Evolutionary conservation across 2,888 invertebrate species (phyloP), one percentile per base, ranked within the genome.

Genomic region (Allacma fusca): DNA sequence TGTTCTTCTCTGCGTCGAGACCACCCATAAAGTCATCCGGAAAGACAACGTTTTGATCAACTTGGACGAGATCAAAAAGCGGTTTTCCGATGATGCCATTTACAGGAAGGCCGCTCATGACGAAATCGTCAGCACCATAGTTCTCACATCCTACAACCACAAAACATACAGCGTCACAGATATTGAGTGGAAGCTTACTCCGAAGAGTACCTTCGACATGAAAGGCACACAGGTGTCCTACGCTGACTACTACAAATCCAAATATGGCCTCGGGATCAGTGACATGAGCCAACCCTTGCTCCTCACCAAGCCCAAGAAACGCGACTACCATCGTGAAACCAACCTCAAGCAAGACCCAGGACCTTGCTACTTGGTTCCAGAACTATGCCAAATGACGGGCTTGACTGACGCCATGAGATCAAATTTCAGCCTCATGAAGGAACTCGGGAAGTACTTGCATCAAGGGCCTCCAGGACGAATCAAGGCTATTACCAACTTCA

Each of bases 131-230:
- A 87, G 87, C 1, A 83, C 93, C 0, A 86, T 92, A 0, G 92
- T 96, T 0, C 88, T 96, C 85, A 95, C 95, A 0, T 89, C 92
- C 0, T 98, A 98, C 85, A 98, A 97, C 86, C 96, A 97, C 86
- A 93, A 92, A 83, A 91, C 93, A 0, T 97, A 97, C 86, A 87
- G 92, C 43, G 90, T 98, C 16, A 95, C 97, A 86, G 94, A 95
- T 80, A 91, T 98, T 29, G 90, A 91, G 16, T 96, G 94, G 89
- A 89, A 91, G 1, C 89, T 90, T 86, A 91, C 87, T 50, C 97
- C 97, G 0, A 86, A 84, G 78, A 90, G 90, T 0, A 90, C 90
- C 0, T 98, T 98, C 21, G n/a, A 29, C 26, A 71, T 70, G 62
- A 71, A 69, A 13, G 81, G 81, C 5, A 12, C 28, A 19, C 19